Base-by-base conservation (phyloP, 2,888 invertebrate species). In the Euproctis similis region DNA sequence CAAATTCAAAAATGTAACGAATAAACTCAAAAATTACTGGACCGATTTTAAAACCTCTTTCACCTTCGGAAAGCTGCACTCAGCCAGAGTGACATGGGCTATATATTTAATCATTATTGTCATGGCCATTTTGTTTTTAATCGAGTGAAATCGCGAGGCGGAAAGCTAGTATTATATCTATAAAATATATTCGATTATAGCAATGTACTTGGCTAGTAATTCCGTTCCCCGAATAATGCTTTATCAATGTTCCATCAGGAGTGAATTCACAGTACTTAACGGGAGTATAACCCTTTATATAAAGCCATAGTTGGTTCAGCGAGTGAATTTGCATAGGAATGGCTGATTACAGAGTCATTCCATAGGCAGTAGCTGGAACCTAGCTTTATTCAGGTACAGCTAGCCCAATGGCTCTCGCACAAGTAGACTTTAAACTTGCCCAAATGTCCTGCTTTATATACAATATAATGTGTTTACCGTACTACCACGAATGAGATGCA, bases 261-360 rank as follows among this genome's bases (percentile, higher is more conserved):
- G 45, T 43, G 11, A 67, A 63, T 32, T 6, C 40, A 13, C 2
- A 9, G 11, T 26, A 53, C 31, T 37, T 36, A 53, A 55, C 48
- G 11, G n/a, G 53, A 69, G 12, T 45, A 10, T 31, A 24, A 35
- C 28, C 49, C 59, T 65, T 63, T 70, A 70, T 63, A 77, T 75
- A 76, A 73, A 73, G 77, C 74, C 75, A 74, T 78, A 78, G 80
- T 77, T 75, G 80, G 73, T 77, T 71, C 75, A 74, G 74, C 61
- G 58, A 60, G 57, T 56, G 70, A 72, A 81, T 81, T 81, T 77
- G 77, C 81, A 80, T 80, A 68, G 77, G 77, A 81, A 81, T 80
- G 73, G 81, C 71, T 76, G 80, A 80, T 80, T 80, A 78, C 70
- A 61, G 71, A 70, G 70, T 66, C 63, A 64, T 66, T 67, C 70